Conservation (phyloP, 2,113 vertebrate species). For the Dolichallabes microphthalmus region DNA sequence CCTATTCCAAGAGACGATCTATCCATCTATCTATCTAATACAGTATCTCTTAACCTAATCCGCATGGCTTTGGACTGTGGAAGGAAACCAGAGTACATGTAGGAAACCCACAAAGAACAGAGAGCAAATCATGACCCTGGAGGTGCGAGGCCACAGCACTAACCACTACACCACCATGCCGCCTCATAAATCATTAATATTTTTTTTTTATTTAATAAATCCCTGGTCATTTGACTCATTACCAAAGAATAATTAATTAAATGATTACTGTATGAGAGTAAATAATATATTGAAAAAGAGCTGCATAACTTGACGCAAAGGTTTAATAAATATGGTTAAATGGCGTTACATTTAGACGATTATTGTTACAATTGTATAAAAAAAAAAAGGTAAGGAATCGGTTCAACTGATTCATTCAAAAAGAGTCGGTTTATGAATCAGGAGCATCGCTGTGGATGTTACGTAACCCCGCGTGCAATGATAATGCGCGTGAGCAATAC, state of each 20-base stretch:
- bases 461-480: conserved; percentile 3
- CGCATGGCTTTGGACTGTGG: no score
- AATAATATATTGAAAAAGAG: background rate
- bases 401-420: background rate
- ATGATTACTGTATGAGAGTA: background rate
- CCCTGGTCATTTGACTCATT: background rate
- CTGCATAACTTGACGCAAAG: background rate
- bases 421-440: conserved; percentile 1
- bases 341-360: background rate
- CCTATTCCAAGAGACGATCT: no score
- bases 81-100: no score
- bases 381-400: background rate
- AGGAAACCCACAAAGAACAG: no score
- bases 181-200: background rate
- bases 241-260: background rate
- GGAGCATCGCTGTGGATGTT: background rate
- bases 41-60: no score
- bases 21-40: no score
- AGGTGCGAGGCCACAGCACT: no score
- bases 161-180: no score
- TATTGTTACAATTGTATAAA: background rate
- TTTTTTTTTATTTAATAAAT: background rate
- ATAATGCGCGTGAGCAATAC: background rate
- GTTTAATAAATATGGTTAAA: background rate
- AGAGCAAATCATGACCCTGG: no score